A percentile compares a stretch with the other conserved stretches of the same genome.
phyloP scores from a whole-genome alignment of 1,140 invertebrate species.

The Pteromalus puparum region DNA sequence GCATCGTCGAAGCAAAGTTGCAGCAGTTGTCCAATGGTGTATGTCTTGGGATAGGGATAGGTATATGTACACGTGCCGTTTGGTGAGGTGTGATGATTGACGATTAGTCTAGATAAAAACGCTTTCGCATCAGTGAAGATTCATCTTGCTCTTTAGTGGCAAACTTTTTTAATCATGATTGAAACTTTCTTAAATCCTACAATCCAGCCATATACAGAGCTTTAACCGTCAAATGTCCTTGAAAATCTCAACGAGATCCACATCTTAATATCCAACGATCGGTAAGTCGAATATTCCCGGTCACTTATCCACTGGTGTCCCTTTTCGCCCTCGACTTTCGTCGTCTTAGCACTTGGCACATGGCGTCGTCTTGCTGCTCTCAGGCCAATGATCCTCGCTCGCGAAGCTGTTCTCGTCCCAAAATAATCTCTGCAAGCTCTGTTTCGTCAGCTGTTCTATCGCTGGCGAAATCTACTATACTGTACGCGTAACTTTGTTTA shows the following conservation, averaged over 20 bases:
- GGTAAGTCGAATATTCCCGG: too few relatives aligned
- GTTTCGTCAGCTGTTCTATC: constrained; percentile 59
- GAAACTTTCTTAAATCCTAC: not conserved
- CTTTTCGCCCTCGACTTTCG: not conserved
- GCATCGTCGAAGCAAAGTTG: too few relatives aligned
- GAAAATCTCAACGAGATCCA: too few relatives aligned
- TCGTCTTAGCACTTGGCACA: not conserved
- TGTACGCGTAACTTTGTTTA: not conserved
- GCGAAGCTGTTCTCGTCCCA: constrained; percentile 56
- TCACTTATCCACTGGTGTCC: not conserved
- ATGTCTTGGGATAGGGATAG: not conserved
- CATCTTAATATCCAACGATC: too few relatives aligned
- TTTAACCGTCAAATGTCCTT: too few relatives aligned
- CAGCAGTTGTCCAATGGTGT: not conserved
- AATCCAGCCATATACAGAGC: too few relatives aligned
- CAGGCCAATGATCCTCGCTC: constrained; percentile 62
- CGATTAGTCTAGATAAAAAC: too few relatives aligned
- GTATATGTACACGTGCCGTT: not conserved
- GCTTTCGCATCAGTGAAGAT: too few relatives aligned
- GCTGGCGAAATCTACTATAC: constrained; percentile 26
- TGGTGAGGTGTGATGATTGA: too few relatives aligned
- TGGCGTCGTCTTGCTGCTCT: constrained; percentile 22
- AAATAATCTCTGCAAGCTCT: constrained; percentile 61
- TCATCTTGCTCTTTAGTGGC: not conserved
- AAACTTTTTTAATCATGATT: not conserved